These are phyloP conservation scores for Choristoneura fumiferana DNA, from an alignment of 1,140 invertebrate genomes.

Conservation along the genomic window DNA sequence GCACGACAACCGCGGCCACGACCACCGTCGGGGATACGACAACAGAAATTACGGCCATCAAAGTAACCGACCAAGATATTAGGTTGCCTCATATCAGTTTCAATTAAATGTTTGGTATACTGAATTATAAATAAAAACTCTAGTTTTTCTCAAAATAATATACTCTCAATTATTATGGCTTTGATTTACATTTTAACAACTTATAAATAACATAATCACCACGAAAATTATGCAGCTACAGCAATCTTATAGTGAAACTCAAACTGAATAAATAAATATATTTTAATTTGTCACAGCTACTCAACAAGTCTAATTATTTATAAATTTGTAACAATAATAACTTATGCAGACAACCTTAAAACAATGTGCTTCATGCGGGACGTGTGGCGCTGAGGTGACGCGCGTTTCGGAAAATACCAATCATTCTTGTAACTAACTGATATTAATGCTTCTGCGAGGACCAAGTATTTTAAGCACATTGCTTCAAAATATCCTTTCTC, in stretches of 20 bases:
- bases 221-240: conserved; percentile 70
- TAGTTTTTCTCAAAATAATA: conserved; percentile 72
- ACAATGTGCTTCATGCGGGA: conserved; percentile 8
- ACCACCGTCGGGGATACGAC: conserved; percentile 34
- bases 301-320: conserved; percentile 71
- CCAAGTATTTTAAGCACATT: conserved; percentile 24
- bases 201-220: conserved; percentile 75
- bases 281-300: conserved; percentile 70
- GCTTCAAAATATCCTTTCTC: conserved; percentile 24
- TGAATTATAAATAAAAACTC: conserved; percentile 23
- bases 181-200: conserved; percentile 76
- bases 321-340: conserved; percentile 70
- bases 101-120: background rate
- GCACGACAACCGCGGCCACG: conserved; percentile 39
- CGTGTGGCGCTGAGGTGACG: background rate
- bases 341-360: conserved; percentile 48
- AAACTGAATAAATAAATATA: conserved; percentile 70
- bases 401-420: background rate
- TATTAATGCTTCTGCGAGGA: conserved; percentile 7
- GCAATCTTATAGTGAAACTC: conserved; percentile 57
- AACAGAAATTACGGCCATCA: conserved; percentile 21
- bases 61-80: conserved; percentile 28
- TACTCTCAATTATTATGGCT: conserved; percentile 78
- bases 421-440: background rate
- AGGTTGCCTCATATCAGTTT: conserved; percentile 2